Evolutionary conservation across 2,888 invertebrate species (phyloP).

Genomic region (Salpingus planirostris): DNA sequence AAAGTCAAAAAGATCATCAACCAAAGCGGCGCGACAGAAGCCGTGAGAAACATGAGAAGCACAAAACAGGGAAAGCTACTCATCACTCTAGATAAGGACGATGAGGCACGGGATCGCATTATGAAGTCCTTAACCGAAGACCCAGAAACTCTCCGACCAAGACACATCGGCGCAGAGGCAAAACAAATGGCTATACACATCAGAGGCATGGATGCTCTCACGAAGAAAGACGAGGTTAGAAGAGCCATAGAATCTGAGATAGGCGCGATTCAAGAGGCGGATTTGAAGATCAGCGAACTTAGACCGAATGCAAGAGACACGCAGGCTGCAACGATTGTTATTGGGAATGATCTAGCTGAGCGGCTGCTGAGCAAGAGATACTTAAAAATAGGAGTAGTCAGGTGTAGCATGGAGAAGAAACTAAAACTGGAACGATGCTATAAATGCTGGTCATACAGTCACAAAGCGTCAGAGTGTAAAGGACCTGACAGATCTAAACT

Average conservation of each 20-base stretch:
- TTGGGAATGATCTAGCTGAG: neutral
- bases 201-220: neutral
- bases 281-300: neutral
- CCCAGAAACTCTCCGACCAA: no score
- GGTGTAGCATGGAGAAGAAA: neutral
- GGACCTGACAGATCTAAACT: neutral
- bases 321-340: neutral
- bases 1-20: neutral
- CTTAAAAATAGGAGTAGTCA: neutral
- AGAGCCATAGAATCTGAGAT: neutral
- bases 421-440: neutral
- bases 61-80: constrained; percentile 1
- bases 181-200: neutral
- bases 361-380: neutral
- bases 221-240: neutral
- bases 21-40: neutral
- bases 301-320: neutral
- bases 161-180: no score
- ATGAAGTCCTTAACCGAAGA: no score
- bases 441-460: neutral
- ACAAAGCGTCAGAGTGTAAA: neutral
- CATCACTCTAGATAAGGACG: neutral
- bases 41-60: neutral
- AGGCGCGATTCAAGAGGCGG: neutral
- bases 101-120: neutral